phyloP scores from a whole-genome alignment of 2,113 vertebrate species.

The Ciconia stormi region DNA sequence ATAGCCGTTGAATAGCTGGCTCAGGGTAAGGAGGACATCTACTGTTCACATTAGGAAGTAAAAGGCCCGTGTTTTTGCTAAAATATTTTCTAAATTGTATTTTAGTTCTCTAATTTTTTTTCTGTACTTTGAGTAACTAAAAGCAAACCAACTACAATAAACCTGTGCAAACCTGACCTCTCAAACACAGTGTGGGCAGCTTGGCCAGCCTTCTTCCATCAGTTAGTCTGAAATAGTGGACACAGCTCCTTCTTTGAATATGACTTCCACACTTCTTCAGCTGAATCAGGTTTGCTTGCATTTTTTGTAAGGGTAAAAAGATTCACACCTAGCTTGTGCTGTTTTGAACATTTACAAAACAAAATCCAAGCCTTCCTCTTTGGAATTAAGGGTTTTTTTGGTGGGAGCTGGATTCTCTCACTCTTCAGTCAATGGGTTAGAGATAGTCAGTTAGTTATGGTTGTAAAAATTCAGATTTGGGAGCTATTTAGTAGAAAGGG shows the following conservation, averaged over 20 bases:
- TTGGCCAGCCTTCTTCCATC: neutral
- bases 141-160: neutral
- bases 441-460: neutral
- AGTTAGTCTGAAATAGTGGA: neutral
- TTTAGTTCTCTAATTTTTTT: neutral
- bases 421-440: neutral
- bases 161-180: neutral
- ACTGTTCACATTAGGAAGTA: neutral
- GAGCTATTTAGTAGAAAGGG: neutral
- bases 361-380: neutral
- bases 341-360: neutral
- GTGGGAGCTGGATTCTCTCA: neutral
- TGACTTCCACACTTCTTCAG: neutral
- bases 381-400: neutral
- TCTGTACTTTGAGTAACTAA: neutral
- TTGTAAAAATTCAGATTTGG: neutral
- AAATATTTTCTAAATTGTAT: neutral
- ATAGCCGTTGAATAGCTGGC: neutral
- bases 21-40: slow-evolving; percentile 5
- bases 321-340: neutral
- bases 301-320: neutral
- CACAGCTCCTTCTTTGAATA: neutral
- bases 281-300: neutral
- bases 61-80: neutral
- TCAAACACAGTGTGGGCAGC: neutral